phyloP scores from a whole-genome alignment of 2,888 invertebrate species.

The Rhabditophanes sp. region DNA sequence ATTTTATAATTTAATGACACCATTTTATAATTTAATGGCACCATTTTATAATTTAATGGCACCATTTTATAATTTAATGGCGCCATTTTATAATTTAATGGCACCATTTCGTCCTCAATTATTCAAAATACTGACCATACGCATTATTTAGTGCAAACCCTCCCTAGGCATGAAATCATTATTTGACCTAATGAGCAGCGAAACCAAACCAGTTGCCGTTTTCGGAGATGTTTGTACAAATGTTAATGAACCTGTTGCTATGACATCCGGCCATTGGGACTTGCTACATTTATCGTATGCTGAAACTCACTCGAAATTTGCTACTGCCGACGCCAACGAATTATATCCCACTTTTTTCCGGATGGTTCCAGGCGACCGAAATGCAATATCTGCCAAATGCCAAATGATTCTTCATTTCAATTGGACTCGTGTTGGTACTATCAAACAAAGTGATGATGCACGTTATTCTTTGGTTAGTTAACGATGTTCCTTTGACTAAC shows the following conservation, averaged over 20 bases:
- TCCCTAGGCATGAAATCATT: conserved; percentile 39
- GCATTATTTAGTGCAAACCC: conserved; percentile 39
- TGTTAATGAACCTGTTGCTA: conserved; percentile 41
- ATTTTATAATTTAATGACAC: no score
- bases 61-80: no score
- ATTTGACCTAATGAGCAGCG: conserved; percentile 34
- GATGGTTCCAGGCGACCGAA: conserved; percentile 36
- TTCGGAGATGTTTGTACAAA: conserved; percentile 40
- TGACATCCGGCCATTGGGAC: conserved; percentile 68
- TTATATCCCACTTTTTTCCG: conserved; percentile 42
- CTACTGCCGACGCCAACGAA: conserved; percentile 31
- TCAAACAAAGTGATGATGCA: conserved; percentile 78
- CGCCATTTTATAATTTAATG: no score
- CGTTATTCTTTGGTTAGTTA: conserved; percentile 63
- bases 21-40: no score
- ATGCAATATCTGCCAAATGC: conserved; percentile 51
- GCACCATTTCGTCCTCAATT: neutral
- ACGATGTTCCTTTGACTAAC: neutral
- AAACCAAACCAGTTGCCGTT: conserved; percentile 30
- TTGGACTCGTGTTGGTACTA: conserved; percentile 90
- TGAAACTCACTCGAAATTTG: conserved; percentile 41
- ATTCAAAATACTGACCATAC: neutral
- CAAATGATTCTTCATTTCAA: conserved; percentile 70
- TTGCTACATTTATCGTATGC: conserved; percentile 55
- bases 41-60: no score